Conservation (phyloP, 2,888 invertebrate species). For the Galerucella nymphaeae region DNA sequence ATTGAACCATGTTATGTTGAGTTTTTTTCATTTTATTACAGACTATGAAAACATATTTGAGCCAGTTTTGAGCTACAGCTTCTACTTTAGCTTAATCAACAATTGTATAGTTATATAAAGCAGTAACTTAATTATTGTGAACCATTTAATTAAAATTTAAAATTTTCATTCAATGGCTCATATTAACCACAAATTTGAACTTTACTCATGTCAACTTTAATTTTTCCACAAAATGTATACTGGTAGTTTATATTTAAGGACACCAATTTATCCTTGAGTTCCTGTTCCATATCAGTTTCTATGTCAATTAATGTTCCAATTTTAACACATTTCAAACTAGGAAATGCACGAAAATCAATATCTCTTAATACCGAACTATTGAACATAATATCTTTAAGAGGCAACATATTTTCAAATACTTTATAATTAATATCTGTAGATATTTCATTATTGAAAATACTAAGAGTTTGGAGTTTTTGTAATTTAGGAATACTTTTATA, state of each 20-base stretch:
- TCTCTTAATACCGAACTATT: slow-evolving; percentile 22
- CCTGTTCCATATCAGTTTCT: slow-evolving; percentile 11
- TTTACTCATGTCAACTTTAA: slow-evolving; percentile 29
- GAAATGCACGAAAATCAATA: slow-evolving; percentile 27
- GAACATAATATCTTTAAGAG: slow-evolving; percentile 30
- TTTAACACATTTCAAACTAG: slow-evolving; percentile 25
- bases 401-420: slow-evolving; percentile 26
- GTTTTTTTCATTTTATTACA: no score
- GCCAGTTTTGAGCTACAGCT: no score
- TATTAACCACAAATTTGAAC: slow-evolving; percentile 31
- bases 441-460: slow-evolving; percentile 26
- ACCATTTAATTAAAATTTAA: not conserved
- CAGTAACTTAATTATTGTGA: not conserved
- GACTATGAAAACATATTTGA: no score
- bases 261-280: slow-evolving; percentile 23
- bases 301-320: slow-evolving; percentile 20
- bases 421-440: slow-evolving; percentile 27
- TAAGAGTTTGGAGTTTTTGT: slow-evolving; percentile 21
- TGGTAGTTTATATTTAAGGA: slow-evolving; percentile 23
- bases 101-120: no score
- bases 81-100: no score
- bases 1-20: no score
- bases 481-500: slow-evolving; percentile 25
- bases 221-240: slow-evolving; percentile 31
- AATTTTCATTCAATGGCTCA: not conserved